Conservation (phyloP, 2,797 vertebrate genomes). For the Orestias chungarensis region DNA sequence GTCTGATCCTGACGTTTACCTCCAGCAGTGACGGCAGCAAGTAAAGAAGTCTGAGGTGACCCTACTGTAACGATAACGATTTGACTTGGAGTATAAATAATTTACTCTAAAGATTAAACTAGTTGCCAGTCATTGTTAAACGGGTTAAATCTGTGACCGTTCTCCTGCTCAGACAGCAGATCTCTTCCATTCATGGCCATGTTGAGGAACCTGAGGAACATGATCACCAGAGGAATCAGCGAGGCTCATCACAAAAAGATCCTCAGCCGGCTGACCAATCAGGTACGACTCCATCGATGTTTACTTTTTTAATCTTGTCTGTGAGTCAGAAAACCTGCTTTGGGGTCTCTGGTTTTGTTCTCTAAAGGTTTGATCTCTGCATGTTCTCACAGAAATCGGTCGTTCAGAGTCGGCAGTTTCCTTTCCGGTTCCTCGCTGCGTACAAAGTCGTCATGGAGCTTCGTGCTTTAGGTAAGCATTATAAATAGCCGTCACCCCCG, state of each 20-base stretch:
- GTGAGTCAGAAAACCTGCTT: background rate
- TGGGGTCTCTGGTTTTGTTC: background rate
- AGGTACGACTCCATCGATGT: conserved; percentile 61
- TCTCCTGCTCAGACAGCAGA: conserved; percentile 73
- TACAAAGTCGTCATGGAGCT: conserved; percentile 86
- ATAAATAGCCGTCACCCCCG: background rate
- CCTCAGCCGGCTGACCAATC: conserved; percentile 79
- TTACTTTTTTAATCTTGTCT: background rate
- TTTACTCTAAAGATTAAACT: too few relatives aligned
- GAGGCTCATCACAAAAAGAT: conserved; percentile 81
- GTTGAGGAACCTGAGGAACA: conserved; percentile 89
- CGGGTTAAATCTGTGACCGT: background rate
- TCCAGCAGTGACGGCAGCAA: too few relatives aligned
- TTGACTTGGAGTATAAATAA: too few relatives aligned
- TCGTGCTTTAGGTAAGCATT: conserved; percentile 61
- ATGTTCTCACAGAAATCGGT: conserved; percentile 79
- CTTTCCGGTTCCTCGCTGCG: conserved; percentile 89
- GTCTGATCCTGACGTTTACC: too few relatives aligned
- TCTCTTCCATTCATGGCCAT: conserved; percentile 92
- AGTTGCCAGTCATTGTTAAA: too few relatives aligned
- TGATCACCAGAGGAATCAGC: conserved; percentile 84
- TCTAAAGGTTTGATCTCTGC: background rate
- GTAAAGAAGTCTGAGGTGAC: too few relatives aligned
- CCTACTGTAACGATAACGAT: too few relatives aligned
- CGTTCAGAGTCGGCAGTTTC: conserved; percentile 87